phyloP scores from a whole-genome alignment of 2,113 vertebrate species.

The Chunga burmeisteri region DNA sequence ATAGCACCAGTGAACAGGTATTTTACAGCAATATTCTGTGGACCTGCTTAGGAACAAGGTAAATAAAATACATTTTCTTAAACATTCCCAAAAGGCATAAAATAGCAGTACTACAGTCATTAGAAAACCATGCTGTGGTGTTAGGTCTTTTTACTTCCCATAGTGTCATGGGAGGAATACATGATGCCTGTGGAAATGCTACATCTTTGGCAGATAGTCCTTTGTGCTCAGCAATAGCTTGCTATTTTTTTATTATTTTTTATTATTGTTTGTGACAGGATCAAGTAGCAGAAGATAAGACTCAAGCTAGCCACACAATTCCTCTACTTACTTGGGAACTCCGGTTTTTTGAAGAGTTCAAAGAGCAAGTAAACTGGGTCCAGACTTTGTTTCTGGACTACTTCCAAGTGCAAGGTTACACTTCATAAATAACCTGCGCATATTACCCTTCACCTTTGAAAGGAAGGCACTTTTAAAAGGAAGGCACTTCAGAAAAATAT shows the following conservation, averaged over 20 bases:
- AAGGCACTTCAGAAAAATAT: not conserved
- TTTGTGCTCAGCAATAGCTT: not conserved
- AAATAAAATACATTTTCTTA: not conserved
- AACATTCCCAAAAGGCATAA: not conserved
- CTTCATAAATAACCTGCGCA: not conserved
- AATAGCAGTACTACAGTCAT: not conserved
- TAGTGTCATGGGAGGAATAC: not conserved
- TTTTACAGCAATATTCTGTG: not conserved
- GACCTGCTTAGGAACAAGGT: not conserved
- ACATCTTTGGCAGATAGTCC: not conserved
- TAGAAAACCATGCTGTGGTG: not conserved
- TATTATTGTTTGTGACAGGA: not conserved
- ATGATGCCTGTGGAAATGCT: not conserved
- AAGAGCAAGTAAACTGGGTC: not conserved
- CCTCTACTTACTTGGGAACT: not conserved
- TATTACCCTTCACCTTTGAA: not conserved
- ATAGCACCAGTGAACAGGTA: not conserved
- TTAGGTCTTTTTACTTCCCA: not conserved
- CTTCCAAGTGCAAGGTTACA: not conserved
- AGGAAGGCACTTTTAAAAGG: not conserved
- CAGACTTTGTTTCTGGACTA: not conserved
- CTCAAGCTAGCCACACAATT: not conserved
- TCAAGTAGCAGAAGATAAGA: not conserved
- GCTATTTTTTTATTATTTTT: too few species aligned
- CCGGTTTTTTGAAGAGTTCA: not conserved